These are phyloP conservation scores for Drosophila mauritiana DNA, from an alignment of 1,140 invertebrate genomes.

Conservation along the genomic window DNA sequence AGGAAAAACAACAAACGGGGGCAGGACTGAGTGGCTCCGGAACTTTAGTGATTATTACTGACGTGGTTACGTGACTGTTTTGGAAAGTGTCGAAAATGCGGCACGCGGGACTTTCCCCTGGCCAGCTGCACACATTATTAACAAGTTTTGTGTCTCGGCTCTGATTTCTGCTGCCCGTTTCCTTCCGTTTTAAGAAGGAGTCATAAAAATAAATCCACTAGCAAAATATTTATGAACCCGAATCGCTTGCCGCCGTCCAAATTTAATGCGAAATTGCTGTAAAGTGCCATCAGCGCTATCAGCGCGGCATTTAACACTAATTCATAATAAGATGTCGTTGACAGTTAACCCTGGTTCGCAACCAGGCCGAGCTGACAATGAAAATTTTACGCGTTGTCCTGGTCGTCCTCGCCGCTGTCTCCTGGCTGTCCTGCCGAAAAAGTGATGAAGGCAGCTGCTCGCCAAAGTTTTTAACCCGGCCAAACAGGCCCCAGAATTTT, in stretches of 20 bases:
- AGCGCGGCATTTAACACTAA: constrained; percentile 81
- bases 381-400: constrained; percentile 63
- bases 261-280: constrained; percentile 75
- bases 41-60: constrained; percentile 85
- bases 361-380: constrained; percentile 70
- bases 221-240: constrained; percentile 75
- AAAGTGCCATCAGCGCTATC: constrained; percentile 77
- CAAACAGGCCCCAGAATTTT: constrained; percentile 20
- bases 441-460: constrained; percentile 60
- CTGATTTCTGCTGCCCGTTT: constrained; percentile 31
- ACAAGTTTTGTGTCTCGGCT: constrained; percentile 53
- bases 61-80: constrained; percentile 84
- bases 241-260: constrained; percentile 13
- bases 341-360: constrained; percentile 73
- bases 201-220: constrained; percentile 81
- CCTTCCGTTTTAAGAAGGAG: constrained; percentile 4
- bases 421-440: constrained; percentile 46
- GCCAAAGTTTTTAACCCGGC: constrained; percentile 45
- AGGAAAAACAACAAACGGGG: constrained; percentile 8
- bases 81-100: constrained; percentile 84
- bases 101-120: constrained; percentile 53
- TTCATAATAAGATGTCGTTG: constrained; percentile 83
- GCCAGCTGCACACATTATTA: constrained; percentile 40
- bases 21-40: constrained; percentile 51
- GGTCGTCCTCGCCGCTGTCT: constrained; percentile 34